Percentiles rank a stretch among this genome's conserved stretches.
phyloP scores from a whole-genome alignment of 2,113 vertebrate species.

The Oostethus manadensis region DNA sequence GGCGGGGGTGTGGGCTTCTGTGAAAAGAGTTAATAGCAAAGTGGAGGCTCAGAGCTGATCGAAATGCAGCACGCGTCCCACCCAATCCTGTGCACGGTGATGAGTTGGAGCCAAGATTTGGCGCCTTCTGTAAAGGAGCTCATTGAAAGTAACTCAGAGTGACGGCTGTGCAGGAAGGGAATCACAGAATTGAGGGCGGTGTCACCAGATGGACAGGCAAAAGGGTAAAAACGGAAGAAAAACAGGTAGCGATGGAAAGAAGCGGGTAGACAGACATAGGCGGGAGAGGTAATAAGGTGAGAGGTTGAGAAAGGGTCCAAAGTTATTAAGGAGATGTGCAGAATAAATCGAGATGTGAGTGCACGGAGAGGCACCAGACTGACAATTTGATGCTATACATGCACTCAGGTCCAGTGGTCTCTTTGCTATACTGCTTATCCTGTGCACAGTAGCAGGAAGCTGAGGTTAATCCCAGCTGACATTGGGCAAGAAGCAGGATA shows the following conservation, averaged over 20 bases:
- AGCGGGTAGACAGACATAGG: slow-evolving; percentile 25
- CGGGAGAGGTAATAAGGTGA: slow-evolving; percentile 42
- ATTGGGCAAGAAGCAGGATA: background rate
- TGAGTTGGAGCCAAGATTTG: slow-evolving; percentile 90
- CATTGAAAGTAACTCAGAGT: slow-evolving; percentile 95
- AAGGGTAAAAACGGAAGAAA: slow-evolving; percentile 52
- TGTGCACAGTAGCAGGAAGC: background rate
- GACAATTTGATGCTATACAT: slow-evolving; percentile 2
- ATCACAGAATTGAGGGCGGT: slow-evolving; percentile 30
- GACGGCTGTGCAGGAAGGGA: slow-evolving; percentile 82
- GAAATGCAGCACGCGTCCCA: slow-evolving; percentile 80
- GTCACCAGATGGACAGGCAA: slow-evolving; percentile 52
- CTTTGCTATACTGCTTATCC: background rate
- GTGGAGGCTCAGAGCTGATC: slow-evolving; percentile 81
- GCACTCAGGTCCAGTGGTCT: background rate
- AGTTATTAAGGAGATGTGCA: slow-evolving; percentile 37
- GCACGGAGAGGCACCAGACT: background rate
- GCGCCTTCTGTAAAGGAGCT: slow-evolving; percentile 88
- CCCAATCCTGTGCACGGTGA: slow-evolving; percentile 80
- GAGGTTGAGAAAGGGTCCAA: slow-evolving; percentile 35
- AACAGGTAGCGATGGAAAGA: slow-evolving; percentile 41
- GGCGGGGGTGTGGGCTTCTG: slow-evolving; percentile 48
- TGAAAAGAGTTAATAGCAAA: slow-evolving; percentile 89
- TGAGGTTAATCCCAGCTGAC: background rate
- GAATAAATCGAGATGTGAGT: slow-evolving; percentile 13